A percentile compares a stretch with the other conserved stretches of the same genome.
Evolutionary conservation across 1,140 invertebrate genomes (phyloP).

Genomic region (Lamellibrachia luymesi): DNA sequence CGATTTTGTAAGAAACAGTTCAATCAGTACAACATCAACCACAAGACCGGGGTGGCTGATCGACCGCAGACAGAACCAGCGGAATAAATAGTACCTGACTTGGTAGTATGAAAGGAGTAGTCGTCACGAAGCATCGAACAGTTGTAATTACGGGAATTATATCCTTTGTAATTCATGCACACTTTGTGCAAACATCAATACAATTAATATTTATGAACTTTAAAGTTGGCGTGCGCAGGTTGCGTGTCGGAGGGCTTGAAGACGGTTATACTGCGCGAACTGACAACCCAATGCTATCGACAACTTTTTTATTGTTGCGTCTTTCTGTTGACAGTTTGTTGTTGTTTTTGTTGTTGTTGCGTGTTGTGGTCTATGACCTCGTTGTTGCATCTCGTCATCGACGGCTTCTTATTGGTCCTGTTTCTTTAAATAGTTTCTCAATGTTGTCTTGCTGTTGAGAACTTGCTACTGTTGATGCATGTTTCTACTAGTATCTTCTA

Average conservation of each 20-base stretch:
- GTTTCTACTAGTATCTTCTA: background rate
- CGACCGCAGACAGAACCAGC: background rate
- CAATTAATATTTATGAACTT: background rate
- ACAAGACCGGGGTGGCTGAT: background rate
- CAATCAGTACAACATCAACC: background rate
- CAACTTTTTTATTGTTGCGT: too few species aligned
- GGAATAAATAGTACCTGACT: background rate
- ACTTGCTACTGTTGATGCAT: background rate
- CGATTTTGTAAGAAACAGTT: background rate
- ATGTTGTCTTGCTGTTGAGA: too few species aligned
- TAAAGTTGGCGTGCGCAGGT: too few species aligned
- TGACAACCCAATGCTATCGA: background rate
- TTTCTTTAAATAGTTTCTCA: background rate
- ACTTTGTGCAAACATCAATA: background rate
- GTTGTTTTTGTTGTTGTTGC: too few species aligned
- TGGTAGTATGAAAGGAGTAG: background rate
- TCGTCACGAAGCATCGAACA: background rate
- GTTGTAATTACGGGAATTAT: background rate
- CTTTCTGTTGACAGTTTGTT: too few species aligned
- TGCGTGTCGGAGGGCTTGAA: background rate
- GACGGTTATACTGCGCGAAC: background rate
- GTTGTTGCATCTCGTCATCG: background rate
- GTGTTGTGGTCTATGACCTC: background rate
- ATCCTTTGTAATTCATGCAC: background rate
- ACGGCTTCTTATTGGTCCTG: background rate